Base-by-base conservation (phyloP, 2,113 vertebrate species). In the Catharus fuscescens region DNA sequence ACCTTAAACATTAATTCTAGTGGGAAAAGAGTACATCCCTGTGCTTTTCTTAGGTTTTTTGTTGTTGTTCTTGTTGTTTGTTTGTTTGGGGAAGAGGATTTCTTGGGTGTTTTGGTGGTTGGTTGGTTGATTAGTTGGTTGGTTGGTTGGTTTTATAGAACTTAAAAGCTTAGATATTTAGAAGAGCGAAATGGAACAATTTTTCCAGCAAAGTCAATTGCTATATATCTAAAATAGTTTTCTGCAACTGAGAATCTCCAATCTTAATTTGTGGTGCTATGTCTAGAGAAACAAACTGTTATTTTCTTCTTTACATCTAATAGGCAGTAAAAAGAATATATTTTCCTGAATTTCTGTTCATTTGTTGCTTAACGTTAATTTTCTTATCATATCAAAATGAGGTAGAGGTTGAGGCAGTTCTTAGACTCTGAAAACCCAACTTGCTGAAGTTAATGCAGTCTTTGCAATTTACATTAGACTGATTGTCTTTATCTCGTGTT, bases 11-110 rank as follows among this genome's bases (percentile, higher is more conserved):
- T 65, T 65, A 3, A 45, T 91, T 81, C 29, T 54, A 36, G 45
- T 25, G 4, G 53, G 14, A 79, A 36, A 79, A 36, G 2, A 42
- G 2, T 36, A 34, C 9, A n/a, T 24, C 6, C 3, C 62, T 78
- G 3, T 29, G 3, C 1, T 12, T n/a, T 54, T 64, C 62, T 66
- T 12, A 23, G 47, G 5, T 67, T 48, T 66, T 9, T 36, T 32
- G 54, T 40, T 18, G 1, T 26, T 34, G 3, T 53, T 45, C 1
- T 38, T 40, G 2, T 14, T 40, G 2, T 40, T 42, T 18, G 3
- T 34, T 82, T 72, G 12, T 34, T 57, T 44, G 38, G 2, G 3
- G 9, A 8, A 54, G 8, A 21, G 10, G 8, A 8, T 12, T 57
- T 12, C 31, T 57, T 42, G 19, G 3, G 10, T 31, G 5, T 20